Base-by-base conservation (phyloP, 2,113 vertebrate species). In the Penelope pileata region DNA sequence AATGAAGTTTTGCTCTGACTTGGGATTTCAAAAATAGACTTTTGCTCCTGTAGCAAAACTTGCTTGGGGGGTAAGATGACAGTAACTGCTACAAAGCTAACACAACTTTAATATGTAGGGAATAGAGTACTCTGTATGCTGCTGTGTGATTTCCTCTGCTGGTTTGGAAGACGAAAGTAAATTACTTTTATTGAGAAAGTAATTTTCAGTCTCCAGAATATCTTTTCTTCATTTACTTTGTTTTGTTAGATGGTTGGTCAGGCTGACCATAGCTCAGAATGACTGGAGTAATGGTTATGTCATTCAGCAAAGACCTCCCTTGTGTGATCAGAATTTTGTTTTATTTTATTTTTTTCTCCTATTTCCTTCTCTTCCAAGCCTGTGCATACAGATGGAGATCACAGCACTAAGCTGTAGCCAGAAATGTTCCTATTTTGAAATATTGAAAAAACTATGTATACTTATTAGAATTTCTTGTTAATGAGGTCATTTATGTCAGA, bases 401-500 rank as follows among this genome's bases (percentile, higher is more conserved):
- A 96, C 64, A 90, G 43, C 83, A 78, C n/a, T 50, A 91, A 87
- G 21, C 63, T 70, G 27, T 34, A 95, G 56, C 60, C 70, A 90
- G 58, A n/a, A 51, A 67, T 83, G 63, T 77, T 94, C 51, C 54
- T 68, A 42, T 89, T 80, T 94, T 70, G 18, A 93, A 87, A 78
- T 63, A 40, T 8, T 59, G 19, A 59, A 59, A 58, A 59, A 59
- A 22, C 38, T 76, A 18, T 74, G 47, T 58, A 72, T 74, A 92
- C 42, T 91, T 66, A 88, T 63, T 95, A 94, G 56, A 84, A 93
- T 94, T 92, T 96, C 78, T 96, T 94, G 81, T 93, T 96, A 94
- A 94, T 96, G 76, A 94, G 89, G 85, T 94, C 85, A 95, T 95
- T 94, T 95, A 85, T 94, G 56, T 97, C 86, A 96, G 76, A 74